phyloP scores from a whole-genome alignment of 2,888 invertebrate genomes.

The Eristalinus sepulchralis region DNA sequence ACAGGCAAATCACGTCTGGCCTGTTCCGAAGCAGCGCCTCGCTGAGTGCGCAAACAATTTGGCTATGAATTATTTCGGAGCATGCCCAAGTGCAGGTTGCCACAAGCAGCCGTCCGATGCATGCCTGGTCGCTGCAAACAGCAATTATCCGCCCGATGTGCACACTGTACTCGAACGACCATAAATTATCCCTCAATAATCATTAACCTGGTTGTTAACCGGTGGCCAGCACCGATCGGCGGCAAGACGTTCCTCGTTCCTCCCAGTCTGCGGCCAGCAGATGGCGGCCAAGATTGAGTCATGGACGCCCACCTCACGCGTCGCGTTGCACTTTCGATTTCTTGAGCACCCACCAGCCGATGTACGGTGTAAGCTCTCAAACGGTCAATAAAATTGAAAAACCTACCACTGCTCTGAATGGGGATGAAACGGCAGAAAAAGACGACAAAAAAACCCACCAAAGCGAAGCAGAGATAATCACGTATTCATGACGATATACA shows the following conservation, averaged over 20 bases:
- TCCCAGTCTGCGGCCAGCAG: not conserved
- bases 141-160: conserved; percentile 38
- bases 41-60: conserved; percentile 56
- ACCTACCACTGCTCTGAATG: conserved; percentile 30
- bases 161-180: conserved; percentile 39
- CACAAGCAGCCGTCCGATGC: not conserved
- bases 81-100: conserved; percentile 41
- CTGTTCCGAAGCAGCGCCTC: conserved; percentile 43
- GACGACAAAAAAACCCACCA: not conserved
- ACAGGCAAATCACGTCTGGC: conserved; percentile 48
- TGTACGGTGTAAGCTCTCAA: conserved; percentile 36
- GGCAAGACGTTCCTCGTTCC: not conserved
- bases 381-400: conserved; percentile 70
- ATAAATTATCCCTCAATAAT: conserved; percentile 61
- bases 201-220: conserved; percentile 58
- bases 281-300: not conserved
- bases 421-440: not conserved
- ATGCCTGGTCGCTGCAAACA: not conserved
- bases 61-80: conserved; percentile 45
- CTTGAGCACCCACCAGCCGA: conserved; percentile 39
- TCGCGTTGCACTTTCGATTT: conserved; percentile 6
- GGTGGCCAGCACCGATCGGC: not conserved
- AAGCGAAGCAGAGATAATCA: conserved; percentile 55
- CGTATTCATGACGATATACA: conserved; percentile 64
- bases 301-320: not conserved